phyloP scores from a whole-genome alignment of 2,113 vertebrate genomes.

The Indicator indicator region DNA sequence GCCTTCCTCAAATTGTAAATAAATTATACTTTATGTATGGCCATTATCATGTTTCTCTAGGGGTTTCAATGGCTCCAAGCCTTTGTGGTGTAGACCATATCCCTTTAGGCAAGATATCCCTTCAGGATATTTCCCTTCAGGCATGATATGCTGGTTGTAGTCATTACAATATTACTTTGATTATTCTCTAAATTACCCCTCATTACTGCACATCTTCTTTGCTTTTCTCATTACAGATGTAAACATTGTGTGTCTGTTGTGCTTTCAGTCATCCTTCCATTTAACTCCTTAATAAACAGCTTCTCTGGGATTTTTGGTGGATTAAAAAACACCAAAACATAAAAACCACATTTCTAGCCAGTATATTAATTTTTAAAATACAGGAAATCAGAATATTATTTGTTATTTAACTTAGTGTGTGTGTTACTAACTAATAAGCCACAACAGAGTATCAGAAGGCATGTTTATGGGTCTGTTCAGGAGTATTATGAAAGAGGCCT shows the following conservation, averaged over 20 bases:
- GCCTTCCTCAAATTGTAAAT: constrained; percentile 68
- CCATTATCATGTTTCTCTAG: constrained; percentile 63
- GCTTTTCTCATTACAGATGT: constrained; percentile 41
- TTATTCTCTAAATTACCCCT: constrained; percentile 65
- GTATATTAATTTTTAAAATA: neutral
- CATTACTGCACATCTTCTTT: constrained; percentile 53
- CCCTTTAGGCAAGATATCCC: constrained; percentile 63
- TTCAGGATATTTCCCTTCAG: constrained; percentile 69
- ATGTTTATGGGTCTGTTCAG: neutral
- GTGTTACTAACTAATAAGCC: neutral
- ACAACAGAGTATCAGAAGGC: neutral
- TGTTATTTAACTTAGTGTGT: neutral
- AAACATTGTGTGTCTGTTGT: neutral
- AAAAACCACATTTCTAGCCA: neutral
- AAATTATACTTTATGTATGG: constrained; percentile 66
- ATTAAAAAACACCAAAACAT: neutral
- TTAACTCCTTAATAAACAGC: neutral
- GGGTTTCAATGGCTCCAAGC: constrained; percentile 60
- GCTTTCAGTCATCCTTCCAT: neutral
- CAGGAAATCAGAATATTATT: neutral
- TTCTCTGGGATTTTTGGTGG: neutral
- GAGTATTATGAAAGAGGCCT: neutral
- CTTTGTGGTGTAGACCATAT: constrained; percentile 54
- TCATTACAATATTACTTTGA: constrained; percentile 64
- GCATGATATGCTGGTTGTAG: constrained; percentile 48